Percentiles rank a stretch among this genome's conserved stretches.
Conservation (phyloP, 1,140 invertebrate species). For the Venturia canescens region DNA sequence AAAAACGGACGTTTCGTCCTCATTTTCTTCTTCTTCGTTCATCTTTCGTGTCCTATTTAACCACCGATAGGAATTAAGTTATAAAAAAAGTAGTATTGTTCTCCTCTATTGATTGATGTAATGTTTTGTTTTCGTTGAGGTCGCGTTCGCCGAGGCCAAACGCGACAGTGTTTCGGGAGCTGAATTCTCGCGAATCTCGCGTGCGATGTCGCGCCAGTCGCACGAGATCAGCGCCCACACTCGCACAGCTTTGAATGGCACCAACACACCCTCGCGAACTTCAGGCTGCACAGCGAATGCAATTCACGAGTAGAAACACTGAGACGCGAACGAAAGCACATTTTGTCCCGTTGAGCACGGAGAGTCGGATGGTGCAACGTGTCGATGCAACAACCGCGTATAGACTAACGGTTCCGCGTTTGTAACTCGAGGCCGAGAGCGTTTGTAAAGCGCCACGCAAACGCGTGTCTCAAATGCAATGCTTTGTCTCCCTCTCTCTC, state of each 20-base stretch:
- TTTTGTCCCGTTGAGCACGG: neutral
- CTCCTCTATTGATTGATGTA: neutral
- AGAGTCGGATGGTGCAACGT: slow-evolving; percentile 24
- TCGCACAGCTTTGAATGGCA: neutral
- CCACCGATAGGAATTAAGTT: neutral
- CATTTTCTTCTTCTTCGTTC: slow-evolving; percentile 8
- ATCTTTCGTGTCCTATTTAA: neutral
- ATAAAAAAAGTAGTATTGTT: neutral
- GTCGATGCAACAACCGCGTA: slow-evolving; percentile 35
- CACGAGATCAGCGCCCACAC: slow-evolving; percentile 2
- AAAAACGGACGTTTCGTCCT: neutral
- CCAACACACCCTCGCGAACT: neutral
- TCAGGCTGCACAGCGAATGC: neutral
- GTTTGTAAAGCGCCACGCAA: slow-evolving; percentile 10
- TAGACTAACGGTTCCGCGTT: slow-evolving; percentile 33
- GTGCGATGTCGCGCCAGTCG: slow-evolving; percentile 13
- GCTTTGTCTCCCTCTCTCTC: neutral
- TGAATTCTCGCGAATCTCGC: slow-evolving; percentile 16
- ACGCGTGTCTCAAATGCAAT: slow-evolving; percentile 29
- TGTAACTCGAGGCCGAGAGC: slow-evolving; percentile 25
- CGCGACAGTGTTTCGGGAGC: neutral
- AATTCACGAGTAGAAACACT: neutral
- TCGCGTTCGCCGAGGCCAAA: slow-evolving; percentile 44
- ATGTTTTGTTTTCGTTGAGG: neutral
- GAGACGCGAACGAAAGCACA: neutral